These are phyloP conservation scores for Paragorgia papillata DNA, from an alignment of 92 coral and sea anemone species.

Conservation along the genomic window DNA sequence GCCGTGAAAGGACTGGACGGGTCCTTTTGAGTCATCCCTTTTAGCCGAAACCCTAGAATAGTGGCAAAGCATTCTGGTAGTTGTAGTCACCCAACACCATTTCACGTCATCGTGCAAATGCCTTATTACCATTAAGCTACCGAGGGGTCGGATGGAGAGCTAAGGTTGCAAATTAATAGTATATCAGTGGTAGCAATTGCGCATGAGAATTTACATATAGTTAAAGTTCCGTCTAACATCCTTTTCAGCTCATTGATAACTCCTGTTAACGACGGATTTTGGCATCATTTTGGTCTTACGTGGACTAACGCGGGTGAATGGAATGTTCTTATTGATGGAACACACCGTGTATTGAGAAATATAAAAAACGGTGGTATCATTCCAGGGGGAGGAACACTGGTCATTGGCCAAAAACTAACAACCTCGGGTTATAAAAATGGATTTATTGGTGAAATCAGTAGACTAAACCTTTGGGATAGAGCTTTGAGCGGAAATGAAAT, in stretches of 20 bases:
- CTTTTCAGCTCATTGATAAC: background rate
- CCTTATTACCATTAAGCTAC: no score
- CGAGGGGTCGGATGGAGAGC: no score
- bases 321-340: slow-evolving; percentile 26
- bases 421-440: background rate
- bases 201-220: no score
- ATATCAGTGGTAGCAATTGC: no score
- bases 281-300: slow-evolving; percentile 28
- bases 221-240: no score
- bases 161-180: no score
- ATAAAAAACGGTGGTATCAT: background rate
- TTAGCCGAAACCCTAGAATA: no score
- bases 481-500: slow-evolving; percentile 19
- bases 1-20: no score
- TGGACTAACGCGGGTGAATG: slow-evolving; percentile 6
- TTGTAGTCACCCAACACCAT: no score
- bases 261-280: slow-evolving; percentile 24
- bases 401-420: slow-evolving; percentile 5
- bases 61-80: no score
- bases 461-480: slow-evolving; percentile 17
- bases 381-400: slow-evolving; percentile 19
- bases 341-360: background rate
- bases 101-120: no score
- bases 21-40: no score
- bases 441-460: slow-evolving; percentile 21